A percentile compares a stretch with the other conserved stretches of the same genome.
phyloP scores from a whole-genome alignment of 2,113 vertebrate species.

The Sialia sialis region DNA sequence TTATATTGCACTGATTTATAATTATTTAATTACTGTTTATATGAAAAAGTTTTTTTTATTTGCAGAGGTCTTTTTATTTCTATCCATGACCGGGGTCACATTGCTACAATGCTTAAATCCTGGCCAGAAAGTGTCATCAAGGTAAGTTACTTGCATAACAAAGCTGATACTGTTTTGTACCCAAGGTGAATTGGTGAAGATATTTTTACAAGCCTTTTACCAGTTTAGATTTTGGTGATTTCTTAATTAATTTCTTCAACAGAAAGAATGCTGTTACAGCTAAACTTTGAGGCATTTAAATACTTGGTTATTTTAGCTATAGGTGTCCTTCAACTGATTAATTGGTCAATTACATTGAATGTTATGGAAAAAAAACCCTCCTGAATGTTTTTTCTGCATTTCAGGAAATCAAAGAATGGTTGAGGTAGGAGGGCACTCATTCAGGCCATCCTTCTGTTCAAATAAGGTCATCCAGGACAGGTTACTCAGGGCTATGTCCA shows the following conservation, averaged over 20 bases:
- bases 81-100: constrained; percentile 89
- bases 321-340: background rate
- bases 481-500: background rate
- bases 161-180: background rate
- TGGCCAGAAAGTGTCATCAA: constrained; percentile 89
- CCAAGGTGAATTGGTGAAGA: background rate
- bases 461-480: background rate
- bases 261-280: background rate
- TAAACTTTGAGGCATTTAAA: background rate
- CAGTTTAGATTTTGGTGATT: background rate
- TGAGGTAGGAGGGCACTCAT: background rate
- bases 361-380: rapidly evolving
- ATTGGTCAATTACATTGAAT: background rate
- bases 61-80: constrained; percentile 93
- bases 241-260: background rate
- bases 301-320: background rate
- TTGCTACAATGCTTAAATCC: constrained; percentile 85
- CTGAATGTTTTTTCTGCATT: background rate
- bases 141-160: constrained; percentile 68
- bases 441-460: background rate
- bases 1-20: background rate
- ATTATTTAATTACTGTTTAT: background rate
- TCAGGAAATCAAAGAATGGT: background rate
- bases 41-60: background rate
- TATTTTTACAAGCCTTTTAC: background rate